Evolutionary conservation across 2,797 vertebrate species (phyloP).

Genomic region (Pipistrellus pipistrellus): DNA sequence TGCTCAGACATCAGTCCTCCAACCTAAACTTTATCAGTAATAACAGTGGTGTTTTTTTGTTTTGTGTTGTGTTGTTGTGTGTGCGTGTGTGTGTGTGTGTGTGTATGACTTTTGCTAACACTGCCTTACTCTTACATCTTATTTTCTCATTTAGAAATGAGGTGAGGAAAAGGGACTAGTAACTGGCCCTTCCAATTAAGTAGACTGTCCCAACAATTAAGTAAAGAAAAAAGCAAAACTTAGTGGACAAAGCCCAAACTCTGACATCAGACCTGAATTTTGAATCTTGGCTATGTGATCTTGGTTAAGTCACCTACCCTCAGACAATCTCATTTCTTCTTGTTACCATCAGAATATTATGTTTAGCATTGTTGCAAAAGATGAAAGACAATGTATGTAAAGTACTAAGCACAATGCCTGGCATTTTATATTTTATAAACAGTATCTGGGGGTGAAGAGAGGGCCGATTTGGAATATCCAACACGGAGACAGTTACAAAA

Average conservation of each 20-base stretch:
- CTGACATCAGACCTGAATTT: not conserved
- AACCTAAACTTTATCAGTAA: not conserved
- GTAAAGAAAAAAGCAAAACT: conserved; percentile 5
- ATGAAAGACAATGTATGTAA: not conserved
- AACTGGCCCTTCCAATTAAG: conserved; percentile 10
- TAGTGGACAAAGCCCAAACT: not conserved
- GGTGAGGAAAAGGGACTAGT: not conserved
- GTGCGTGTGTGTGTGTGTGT: too few relatives aligned
- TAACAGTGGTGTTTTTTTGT: not conserved
- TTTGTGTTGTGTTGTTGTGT: not conserved
- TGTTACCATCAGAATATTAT: not conserved
- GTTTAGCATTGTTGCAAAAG: not conserved
- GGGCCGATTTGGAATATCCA: not conserved
- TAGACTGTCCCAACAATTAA: not conserved
- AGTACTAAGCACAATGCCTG: not conserved
- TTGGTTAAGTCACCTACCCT: not conserved
- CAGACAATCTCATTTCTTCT: not conserved
- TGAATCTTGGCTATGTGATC: not conserved
- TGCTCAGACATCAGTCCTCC: not conserved
- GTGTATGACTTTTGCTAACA: not conserved
- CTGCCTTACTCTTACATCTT: not conserved
- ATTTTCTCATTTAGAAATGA: conserved; percentile 19
- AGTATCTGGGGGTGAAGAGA: not conserved
- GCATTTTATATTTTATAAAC: not conserved
- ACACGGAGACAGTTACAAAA: not conserved